Base-by-base conservation (phyloP, 2,113 vertebrate species). In the Paedocypris sp. region DNA sequence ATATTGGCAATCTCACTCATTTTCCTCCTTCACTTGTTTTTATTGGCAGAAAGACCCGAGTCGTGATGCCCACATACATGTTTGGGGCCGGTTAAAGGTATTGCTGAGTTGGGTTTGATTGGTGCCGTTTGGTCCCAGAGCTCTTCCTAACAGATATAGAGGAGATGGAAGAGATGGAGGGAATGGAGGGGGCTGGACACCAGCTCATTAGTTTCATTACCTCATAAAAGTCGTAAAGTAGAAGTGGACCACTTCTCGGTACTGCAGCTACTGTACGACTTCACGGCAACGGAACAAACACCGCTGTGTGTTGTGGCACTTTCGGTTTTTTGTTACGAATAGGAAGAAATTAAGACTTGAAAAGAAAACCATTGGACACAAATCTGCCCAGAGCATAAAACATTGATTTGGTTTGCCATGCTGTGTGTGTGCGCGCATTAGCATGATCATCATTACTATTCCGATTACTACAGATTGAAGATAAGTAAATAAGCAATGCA, bases 141-240 rank as follows among this genome's bases (percentile, higher is more conserved):
- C 65, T 47, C 41, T 41, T 54, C 20, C 42, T 54, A 51, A 19
- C 43, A 53, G 41, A 66, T 20, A 50, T 16, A 51, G 33, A 46
- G n/a, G 39, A 41, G 15, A 25, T 1, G 22, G n/a, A n/a, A n/a
- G n/a, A n/a, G n/a, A n/a, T 28, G 45, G 58, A 16, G 23, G 33
- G 22, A 41, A 51, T 48, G 33, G 25, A 48, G 42, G 20, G 52
- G 58, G 39, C 38, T 48, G 50, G 50, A 39, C 49, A 56, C 41
- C 47, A 47, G 39, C 58, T 61, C 58, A 29, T 68, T 62, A 51
- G 53, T 62, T 62, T 62, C 36, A 45, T 63, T 58, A 63, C 29
- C 51, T 13, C 33, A 63, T 63, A 57, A 62, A 62, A 62, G 32
- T 26, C 35, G 6, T 29, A 67, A 56, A 42, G 38, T n/a, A 63